Evolutionary conservation across 2,888 invertebrate species (phyloP).

Genomic region (Tipula unca): DNA sequence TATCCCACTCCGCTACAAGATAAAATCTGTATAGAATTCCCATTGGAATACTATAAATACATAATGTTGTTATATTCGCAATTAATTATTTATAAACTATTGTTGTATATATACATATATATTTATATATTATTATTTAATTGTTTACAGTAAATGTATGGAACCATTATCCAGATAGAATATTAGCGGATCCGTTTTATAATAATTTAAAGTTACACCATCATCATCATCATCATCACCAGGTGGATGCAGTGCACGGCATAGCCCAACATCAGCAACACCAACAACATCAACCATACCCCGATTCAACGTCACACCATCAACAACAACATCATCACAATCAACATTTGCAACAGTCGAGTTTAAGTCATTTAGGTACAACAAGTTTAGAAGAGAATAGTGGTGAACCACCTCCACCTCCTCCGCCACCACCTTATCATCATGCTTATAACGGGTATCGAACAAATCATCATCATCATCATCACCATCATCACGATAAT

Average conservation of each 20-base stretch:
- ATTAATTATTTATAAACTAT: neutral
- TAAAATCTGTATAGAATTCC: neutral
- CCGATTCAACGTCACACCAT: conserved; percentile 22
- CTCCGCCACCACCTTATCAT: neutral
- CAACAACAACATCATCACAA: conserved; percentile 20
- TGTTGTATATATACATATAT: too few relatives aligned
- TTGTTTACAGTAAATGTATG: conserved; percentile 16
- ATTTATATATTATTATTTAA: neutral
- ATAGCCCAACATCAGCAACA: neutral
- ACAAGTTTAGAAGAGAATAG: neutral
- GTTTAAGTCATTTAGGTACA: neutral
- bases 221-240: neutral
- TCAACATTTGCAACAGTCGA: neutral
- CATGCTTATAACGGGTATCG: neutral
- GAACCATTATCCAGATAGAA: conserved; percentile 16
- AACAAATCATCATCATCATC: neutral
- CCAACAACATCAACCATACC: conserved; percentile 31
- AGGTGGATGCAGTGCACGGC: neutral
- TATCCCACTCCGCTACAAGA: neutral
- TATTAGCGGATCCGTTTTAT: conserved; percentile 19
- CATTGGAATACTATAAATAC: neutral
- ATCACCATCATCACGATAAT: neutral
- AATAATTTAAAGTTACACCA: conserved; percentile 15
- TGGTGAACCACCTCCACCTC: neutral
- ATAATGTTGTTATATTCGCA: neutral